phyloP scores from a whole-genome alignment of 2,113 vertebrate species.

The Pseudonaja textilis region DNA sequence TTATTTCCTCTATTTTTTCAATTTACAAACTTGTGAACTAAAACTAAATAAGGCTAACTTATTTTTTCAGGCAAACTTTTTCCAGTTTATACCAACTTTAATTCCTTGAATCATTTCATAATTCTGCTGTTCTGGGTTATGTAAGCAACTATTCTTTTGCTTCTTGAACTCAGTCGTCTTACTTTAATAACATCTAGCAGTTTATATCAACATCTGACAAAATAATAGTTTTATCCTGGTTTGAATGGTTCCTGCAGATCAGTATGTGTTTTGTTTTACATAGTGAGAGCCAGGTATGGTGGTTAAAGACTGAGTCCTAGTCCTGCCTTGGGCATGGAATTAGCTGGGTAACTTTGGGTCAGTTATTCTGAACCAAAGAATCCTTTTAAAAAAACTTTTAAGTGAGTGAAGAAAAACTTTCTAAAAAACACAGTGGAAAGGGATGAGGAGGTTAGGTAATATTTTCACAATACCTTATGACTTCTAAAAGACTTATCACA shows the following conservation, averaged over 20 bases:
- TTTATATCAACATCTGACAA: background rate
- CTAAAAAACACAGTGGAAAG: background rate
- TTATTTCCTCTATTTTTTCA: background rate
- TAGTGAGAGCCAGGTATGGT: background rate
- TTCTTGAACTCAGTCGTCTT: background rate
- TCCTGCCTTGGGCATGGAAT: background rate
- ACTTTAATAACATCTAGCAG: background rate
- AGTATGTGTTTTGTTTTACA: background rate
- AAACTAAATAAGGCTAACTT: background rate
- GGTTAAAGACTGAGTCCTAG: background rate
- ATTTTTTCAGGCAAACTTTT: background rate
- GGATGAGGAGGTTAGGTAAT: background rate
- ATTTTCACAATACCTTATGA: background rate
- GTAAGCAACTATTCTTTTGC: background rate
- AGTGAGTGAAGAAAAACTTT: background rate
- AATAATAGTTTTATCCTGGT: background rate
- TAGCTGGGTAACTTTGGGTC: background rate
- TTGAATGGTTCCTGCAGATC: background rate
- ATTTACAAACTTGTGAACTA: background rate
- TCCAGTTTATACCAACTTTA: background rate
- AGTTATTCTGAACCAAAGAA: background rate
- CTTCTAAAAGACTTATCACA: background rate
- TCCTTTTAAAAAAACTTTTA: background rate
- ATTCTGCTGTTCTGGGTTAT: background rate
- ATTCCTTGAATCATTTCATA: background rate